Evolutionary conservation across 2,797 vertebrate species (phyloP), one percentile per base, ranked within the genome.

Genomic region (Enteromius viviparus): DNA sequence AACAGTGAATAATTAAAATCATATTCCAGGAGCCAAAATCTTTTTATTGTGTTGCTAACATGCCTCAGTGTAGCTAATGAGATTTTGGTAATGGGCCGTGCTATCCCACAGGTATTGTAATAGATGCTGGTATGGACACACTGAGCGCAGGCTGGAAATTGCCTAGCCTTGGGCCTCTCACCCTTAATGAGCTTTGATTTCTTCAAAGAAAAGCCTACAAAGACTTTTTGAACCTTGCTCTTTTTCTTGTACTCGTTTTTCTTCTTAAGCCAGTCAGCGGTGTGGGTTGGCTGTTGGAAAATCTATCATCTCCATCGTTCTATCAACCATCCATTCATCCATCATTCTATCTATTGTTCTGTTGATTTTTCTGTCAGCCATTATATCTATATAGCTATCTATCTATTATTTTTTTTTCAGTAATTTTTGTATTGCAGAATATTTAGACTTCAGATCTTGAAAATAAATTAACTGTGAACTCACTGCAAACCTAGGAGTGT

Each of bases 31-130:
- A 78, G 58, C 53, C 83, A 81, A 87, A 70, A 77, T 78, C 55
- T 45, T 85, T 83, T 85, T 74, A 81, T 88, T 85, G 82, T 78
- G 77, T 82, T 62, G 53, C 86, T 83, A 74, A 82, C 84, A 85
- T 84, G 84, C 80, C 75, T 70, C 85, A 68, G 76, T 84, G 69
- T 76, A 76, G 83, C 83, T 88, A 88, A 87, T 88, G 83, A 86
- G 83, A 86, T 86, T 84, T 80, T 82, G 85, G 75, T 88, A 87
- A 89, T 88, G 78, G 85, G 80, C 69, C 83, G 69, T 86, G 53
- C 68, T 83, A 42, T 87, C 87, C 86, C 83, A 87, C 64, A 85
- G 86, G 86, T 87, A 78, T 80, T 86, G 76, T 74, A 69, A 79
- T 66, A 68, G 68, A 83, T 82, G 71, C 76, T 84, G 49, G 45